phyloP scores from a whole-genome alignment of 2,888 invertebrate species.

The Trisateles emortualis region DNA sequence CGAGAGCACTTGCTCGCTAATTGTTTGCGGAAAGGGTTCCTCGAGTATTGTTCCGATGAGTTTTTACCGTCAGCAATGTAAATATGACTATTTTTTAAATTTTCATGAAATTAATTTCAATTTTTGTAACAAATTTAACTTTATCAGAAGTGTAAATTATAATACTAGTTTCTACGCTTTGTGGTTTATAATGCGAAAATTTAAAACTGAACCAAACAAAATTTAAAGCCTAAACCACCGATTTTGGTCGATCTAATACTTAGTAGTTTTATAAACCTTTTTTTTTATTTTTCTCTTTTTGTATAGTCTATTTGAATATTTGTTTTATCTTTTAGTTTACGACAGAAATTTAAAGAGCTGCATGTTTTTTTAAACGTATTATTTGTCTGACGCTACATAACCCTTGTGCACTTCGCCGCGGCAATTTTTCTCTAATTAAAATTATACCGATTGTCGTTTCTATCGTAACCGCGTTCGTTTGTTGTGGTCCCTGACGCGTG shows the following conservation, averaged over 20 bases:
- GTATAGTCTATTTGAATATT: too few relatives aligned
- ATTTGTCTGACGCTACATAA: slow-evolving; percentile 52
- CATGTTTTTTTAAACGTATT: not conserved
- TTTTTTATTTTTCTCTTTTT: too few relatives aligned
- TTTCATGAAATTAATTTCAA: not conserved
- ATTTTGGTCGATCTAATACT: too few relatives aligned
- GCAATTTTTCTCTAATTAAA: slow-evolving; percentile 87
- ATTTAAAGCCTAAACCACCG: too few relatives aligned
- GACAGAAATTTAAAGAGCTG: not conserved
- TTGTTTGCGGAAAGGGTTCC: slow-evolving; percentile 86
- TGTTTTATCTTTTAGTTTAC: too few relatives aligned
- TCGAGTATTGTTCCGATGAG: slow-evolving; percentile 77
- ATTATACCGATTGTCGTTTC: slow-evolving; percentile 84
- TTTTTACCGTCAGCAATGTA: slow-evolving; percentile 69
- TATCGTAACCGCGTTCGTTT: slow-evolving; percentile 74
- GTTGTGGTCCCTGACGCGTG: slow-evolving; percentile 83
- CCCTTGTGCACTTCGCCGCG: slow-evolving; percentile 74
- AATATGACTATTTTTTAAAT: slow-evolving; percentile 21
- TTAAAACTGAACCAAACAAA: too few relatives aligned
- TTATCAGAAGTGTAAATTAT: not conserved
- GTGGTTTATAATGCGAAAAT: too few relatives aligned
- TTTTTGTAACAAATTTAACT: not conserved
- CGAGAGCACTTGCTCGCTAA: slow-evolving; percentile 81
- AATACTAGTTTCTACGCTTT: too few relatives aligned
- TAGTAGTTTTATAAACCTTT: too few relatives aligned